phyloP scores from a whole-genome alignment of 2,113 vertebrate genomes.

The Vidua chalybeata region DNA sequence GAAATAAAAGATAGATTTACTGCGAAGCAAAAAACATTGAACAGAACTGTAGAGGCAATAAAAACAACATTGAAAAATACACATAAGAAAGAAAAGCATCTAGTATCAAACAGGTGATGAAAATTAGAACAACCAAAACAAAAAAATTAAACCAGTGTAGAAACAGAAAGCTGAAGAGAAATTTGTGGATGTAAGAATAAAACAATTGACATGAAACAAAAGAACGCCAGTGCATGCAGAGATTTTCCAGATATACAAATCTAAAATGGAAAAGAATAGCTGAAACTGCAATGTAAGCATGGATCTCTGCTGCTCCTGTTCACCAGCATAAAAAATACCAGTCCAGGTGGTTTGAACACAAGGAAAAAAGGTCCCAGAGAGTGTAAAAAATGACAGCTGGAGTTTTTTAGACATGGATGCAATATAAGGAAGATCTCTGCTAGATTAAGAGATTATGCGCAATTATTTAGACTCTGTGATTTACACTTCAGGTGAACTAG shows the following conservation, averaged over 20 bases:
- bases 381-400: neutral
- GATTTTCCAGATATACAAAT: neutral
- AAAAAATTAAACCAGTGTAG: neutral
- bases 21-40: neutral
- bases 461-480: neutral
- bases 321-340: neutral
- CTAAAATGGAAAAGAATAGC: neutral
- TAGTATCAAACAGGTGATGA: neutral
- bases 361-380: neutral
- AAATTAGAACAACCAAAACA: neutral
- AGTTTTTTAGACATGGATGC: neutral
- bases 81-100: neutral
- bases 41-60: neutral
- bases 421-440: neutral
- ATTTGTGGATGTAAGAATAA: neutral
- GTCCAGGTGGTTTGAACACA: neutral
- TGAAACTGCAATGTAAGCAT: neutral
- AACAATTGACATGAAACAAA: neutral
- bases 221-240: neutral
- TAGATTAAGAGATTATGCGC: neutral
- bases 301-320: neutral
- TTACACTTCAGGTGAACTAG: neutral
- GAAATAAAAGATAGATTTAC: neutral
- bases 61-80: neutral
- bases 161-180: neutral